Percentiles rank a stretch among this genome's conserved stretches.
Evolutionary conservation across 2,888 invertebrate genomes (phyloP).

Genomic region (Microctonus aethiopoides): DNA sequence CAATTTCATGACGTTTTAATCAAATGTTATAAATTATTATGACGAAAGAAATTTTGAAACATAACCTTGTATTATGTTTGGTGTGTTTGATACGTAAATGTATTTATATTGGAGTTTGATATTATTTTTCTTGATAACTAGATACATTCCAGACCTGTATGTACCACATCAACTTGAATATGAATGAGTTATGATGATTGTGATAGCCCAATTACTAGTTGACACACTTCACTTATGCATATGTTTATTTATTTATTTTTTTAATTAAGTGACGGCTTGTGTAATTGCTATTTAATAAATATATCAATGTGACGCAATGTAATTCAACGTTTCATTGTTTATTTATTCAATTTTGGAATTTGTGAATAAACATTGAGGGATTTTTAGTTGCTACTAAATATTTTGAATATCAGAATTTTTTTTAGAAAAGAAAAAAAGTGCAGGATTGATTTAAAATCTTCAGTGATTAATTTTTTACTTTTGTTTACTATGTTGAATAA

Average conservation of each 20-base stretch:
- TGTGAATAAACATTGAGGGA: no score
- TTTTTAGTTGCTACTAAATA: no score
- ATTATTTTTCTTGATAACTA: neutral
- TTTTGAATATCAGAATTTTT: no score
- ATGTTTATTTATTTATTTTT: conserved; percentile 4
- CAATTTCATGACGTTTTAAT: neutral
- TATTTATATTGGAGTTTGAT: neutral
- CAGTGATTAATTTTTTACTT: no score
- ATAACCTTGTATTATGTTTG: neutral
- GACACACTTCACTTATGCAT: conserved; percentile 29
- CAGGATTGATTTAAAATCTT: no score
- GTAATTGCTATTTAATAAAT: no score
- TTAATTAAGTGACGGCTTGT: neutral
- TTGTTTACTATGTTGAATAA: no score
- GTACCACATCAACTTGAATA: neutral
- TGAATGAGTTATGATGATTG: neutral
- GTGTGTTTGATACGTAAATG: neutral
- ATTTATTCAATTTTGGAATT: no score
- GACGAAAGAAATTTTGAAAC: neutral
- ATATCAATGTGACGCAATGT: no score
- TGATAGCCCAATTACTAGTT: neutral
- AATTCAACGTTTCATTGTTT: no score
- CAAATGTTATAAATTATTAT: neutral
- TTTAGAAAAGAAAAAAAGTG: no score
- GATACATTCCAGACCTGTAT: neutral